Evolutionary conservation across 2,113 vertebrate genomes (phyloP).

Genomic region (Prinia subflava): DNA sequence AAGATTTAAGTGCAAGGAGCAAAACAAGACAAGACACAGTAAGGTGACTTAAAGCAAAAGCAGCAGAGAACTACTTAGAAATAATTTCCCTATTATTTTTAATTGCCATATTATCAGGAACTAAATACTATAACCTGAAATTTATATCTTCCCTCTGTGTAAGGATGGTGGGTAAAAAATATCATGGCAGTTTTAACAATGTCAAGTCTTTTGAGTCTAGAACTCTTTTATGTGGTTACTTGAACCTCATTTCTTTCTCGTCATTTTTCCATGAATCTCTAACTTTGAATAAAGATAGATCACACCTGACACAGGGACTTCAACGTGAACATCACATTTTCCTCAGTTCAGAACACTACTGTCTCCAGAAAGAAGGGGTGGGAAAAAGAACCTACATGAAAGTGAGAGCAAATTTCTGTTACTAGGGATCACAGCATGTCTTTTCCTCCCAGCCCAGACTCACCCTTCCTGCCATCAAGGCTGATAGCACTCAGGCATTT

Average conservation of each 20-base stretch:
- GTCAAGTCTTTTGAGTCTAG: neutral
- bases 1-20: neutral
- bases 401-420: neutral
- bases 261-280: neutral
- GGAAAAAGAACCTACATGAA: accelerated
- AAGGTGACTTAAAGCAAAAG: neutral
- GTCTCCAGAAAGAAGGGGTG: neutral
- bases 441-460: neutral
- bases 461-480: neutral
- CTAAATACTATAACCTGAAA: neutral
- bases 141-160: neutral
- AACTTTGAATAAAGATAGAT: neutral
- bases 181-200: neutral
- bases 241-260: neutral
- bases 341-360: neutral
- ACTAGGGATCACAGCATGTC: neutral
- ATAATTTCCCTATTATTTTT: neutral
- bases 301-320: neutral
- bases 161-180: neutral
- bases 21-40: neutral
- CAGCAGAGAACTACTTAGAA: neutral
- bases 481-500: neutral
- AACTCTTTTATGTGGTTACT: neutral
- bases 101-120: neutral
- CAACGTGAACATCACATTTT: neutral